Conservation (phyloP, 2,888 invertebrate species). For the Alentia gelatinosa region DNA sequence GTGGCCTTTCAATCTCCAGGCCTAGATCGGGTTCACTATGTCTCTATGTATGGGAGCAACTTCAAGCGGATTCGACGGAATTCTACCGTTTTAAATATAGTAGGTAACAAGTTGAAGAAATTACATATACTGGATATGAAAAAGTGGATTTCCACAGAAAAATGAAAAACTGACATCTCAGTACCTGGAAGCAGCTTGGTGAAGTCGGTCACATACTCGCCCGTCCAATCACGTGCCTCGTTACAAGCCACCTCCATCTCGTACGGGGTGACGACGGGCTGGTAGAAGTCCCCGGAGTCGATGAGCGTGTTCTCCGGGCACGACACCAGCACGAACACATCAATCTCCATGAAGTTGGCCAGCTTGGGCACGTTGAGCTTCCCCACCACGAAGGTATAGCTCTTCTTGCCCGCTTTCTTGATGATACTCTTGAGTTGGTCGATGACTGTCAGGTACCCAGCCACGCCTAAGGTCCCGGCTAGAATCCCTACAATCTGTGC, state of each 20-base stretch:
- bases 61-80: no score
- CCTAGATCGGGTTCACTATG: no score
- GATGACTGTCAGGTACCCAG: conserved; percentile 87
- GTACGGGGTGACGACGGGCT: conserved; percentile 94
- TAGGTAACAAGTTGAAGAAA: no score
- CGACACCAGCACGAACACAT: conserved; percentile 93
- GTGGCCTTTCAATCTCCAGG: no score
- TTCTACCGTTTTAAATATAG: no score
- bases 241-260: conserved; percentile 90
- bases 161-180: no score
- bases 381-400: conserved; percentile 95
- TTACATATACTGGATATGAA: no score
- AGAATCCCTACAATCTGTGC: conserved; percentile 92
- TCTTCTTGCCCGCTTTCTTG: conserved; percentile 89
- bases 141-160: no score
- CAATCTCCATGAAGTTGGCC: conserved; percentile 95
- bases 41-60: no score
- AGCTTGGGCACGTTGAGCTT: conserved; percentile 96
- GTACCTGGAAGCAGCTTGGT: conserved; percentile 87
- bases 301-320: conserved; percentile 93
- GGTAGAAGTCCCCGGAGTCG: conserved; percentile 91
- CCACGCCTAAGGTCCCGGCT: conserved; percentile 93
- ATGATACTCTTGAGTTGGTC: conserved; percentile 88
- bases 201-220: conserved; percentile 88
- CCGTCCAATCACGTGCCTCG: conserved; percentile 82